Evolutionary conservation across 1,140 invertebrate species (phyloP), one percentile per base, ranked within the genome.

Genomic region (Eurosta solidaginis): DNA sequence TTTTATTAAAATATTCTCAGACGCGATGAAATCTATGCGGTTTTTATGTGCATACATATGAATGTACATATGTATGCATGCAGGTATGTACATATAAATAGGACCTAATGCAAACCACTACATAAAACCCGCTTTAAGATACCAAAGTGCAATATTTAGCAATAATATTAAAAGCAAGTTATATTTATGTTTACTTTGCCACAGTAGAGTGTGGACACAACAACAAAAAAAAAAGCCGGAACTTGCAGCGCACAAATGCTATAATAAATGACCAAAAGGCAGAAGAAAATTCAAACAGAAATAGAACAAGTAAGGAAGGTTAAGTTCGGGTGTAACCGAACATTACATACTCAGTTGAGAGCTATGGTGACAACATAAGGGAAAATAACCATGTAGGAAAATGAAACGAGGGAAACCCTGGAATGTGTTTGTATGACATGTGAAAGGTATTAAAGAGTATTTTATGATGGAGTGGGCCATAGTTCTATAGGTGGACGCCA

Each of bases 161-260:
- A 68, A 68, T 68, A 68, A 68, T 40, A 20, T 29, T 68, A 68
- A 68, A 68, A 68, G 59, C 59, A 68, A 68, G 33, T 40, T 40
- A 68, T 20, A 40, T n/a, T n/a, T n/a, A n/a, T 27, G 40, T 68
- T 68, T 68, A 20, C 59, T 68, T 68, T 33, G 59, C n/a, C 33
- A 68, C 9, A 4, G 49, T 17, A 14, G 25, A 25, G 1, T 20
- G 59, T 27, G n/a, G 59, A 7, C n/a, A 12, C n/a, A n/a, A n/a
- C n/a, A n/a, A n/a, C n/a, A n/a, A n/a, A n/a, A n/a, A n/a, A n/a
- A n/a, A 2, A 68, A 7, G 27, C 33, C n/a, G 9, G 17, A 40
- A 68, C 20, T 68, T 40, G 36, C 40, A 33, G 59, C 59, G 33
- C 20, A 68, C 59, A 68, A 22, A 36, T 12, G 59, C 27, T 40